Base-by-base conservation (phyloP, 2,113 vertebrate genomes). In the Conger conger region DNA sequence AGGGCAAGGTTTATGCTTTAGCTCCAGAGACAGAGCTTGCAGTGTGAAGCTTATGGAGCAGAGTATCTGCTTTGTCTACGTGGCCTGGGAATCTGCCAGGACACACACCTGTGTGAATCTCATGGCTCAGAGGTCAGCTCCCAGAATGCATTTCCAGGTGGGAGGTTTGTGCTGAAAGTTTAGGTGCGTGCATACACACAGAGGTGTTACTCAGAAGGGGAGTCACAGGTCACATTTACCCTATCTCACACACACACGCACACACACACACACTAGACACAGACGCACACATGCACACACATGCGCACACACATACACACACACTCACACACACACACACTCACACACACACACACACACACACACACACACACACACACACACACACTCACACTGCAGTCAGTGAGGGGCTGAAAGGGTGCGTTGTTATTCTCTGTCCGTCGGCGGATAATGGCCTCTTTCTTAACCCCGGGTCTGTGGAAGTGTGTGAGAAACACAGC, bases 391-490 rank as follows among this genome's bases (percentile, higher is more conserved):
- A 36, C n/a, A 76, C 73, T n/a, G n/a, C n/a, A n/a, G 50, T 57
- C n/a, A 63, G 57, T 27, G 23, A 7, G 18, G 57, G 54, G 37
- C 38, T 73, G 68, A 73, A 73, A 33, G 68, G 33, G 68, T 27
- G 11, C 9, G 13, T 73, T 73, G 68, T 73, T 73, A 33, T n/a
- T 4, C n/a, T 27, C 9, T n/a, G 4, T 27, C n/a, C 13, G 15
- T 20, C 16, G 16, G 27, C 13, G 27, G 78, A 42, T 83, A 85
- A 82, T 85, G 68, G 76, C 78, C 68, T 79, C 77, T 79, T 82
- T 42, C 79, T 73, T 9, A 33, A 27, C 8, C 68, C 68, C 13
- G 68, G 11, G n/a, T n/a, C 68, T 73, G 68, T 73, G 68, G 68
- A 73, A 73, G 68, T 73, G 68, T 73, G 11, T 73, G 16, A 73